These are phyloP conservation scores for Buphagus erythrorhynchus DNA, from an alignment of 2,797 vertebrate species.

Conservation along the genomic window DNA sequence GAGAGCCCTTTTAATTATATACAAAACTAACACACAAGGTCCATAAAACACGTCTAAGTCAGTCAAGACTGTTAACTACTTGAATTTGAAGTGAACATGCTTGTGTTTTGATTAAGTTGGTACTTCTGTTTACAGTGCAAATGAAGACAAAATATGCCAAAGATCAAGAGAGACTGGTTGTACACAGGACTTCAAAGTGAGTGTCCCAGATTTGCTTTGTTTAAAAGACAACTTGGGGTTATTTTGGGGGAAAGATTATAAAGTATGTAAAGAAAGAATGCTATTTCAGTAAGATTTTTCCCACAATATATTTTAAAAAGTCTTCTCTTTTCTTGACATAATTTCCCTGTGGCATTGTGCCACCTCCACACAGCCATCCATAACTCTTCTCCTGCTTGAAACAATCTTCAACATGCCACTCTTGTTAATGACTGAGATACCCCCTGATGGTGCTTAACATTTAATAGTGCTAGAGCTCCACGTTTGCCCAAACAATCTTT, in stretches of 20 bases:
- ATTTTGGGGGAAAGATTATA: not conserved
- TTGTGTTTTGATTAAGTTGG: not conserved
- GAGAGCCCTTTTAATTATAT: constrained; percentile 41
- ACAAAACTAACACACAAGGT: constrained; percentile 46
- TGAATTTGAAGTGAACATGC: not conserved
- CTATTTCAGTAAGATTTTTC: constrained; percentile 17
- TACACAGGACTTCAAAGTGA: not conserved
- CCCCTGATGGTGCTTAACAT: constrained; percentile 93
- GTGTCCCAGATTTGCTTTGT: not conserved
- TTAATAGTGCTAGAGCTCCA: constrained; percentile 87
- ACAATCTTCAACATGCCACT: constrained; percentile 83
- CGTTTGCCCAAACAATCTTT: constrained; percentile 92
- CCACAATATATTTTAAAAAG: constrained; percentile 69
- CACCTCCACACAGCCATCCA: constrained; percentile 74
- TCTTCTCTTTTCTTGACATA: constrained; percentile 74
- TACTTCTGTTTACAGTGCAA: not conserved
- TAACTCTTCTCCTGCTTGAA: constrained; percentile 81
- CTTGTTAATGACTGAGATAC: constrained; percentile 89
- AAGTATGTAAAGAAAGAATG: not conserved
- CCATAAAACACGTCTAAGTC: constrained; percentile 23
- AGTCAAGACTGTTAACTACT: constrained; percentile 9
- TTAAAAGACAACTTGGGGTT: not conserved
- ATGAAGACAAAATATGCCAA: not conserved
- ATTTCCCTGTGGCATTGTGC: constrained; percentile 77
- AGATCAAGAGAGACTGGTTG: not conserved